Base-by-base conservation (phyloP, 2,113 vertebrate species). In the Macheiramphus alcinus region DNA sequence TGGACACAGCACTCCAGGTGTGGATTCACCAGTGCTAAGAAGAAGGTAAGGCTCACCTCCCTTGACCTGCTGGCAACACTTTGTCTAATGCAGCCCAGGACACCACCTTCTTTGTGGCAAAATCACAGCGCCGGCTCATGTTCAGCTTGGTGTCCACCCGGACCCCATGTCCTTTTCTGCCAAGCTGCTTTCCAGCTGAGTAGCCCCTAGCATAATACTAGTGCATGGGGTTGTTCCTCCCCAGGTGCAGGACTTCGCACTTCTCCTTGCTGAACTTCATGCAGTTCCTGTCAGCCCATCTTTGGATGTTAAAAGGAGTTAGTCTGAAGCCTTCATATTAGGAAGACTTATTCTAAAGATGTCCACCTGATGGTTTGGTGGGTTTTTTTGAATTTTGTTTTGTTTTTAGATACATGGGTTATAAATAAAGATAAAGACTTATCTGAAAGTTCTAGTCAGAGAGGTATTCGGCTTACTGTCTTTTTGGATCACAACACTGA, bases 341-440 rank as follows among this genome's bases (percentile, higher is more conserved):
- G 7, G 43, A 86, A 68, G 18, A 48, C 50, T 56, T 58, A 47
- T 36, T 59, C 61, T 55, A 40, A 65, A 86, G 13, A 34, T 9
- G 9, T 36, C 11, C 34, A 68, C 10, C 25, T 36, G 40, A 43
- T 22, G 7, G 38, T 48, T n/a, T 53, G 16, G 10, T 17, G 12
- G 0, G 6, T 0, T 3, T 10, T 55, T 83, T 17, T 19, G 4
- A 3, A 16, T 25, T 65, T 65, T n/a, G 8, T 12, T 78, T 65
- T 70, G 26, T 6, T 88, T 91, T 71, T 32, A 48, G 78, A 63
- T 25, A 47, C 7, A 14, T 6, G 18, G 38, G 32, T 70, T 72
- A 47, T 18, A 68, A 68, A 29, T 38, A 63, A 63, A 78, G 32
- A 36, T 27, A 34, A 78, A 87, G 32, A 43, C 21, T 40, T 65